phyloP scores from a whole-genome alignment of 2,113 vertebrate species.

The Eupsittula cactorum region DNA sequence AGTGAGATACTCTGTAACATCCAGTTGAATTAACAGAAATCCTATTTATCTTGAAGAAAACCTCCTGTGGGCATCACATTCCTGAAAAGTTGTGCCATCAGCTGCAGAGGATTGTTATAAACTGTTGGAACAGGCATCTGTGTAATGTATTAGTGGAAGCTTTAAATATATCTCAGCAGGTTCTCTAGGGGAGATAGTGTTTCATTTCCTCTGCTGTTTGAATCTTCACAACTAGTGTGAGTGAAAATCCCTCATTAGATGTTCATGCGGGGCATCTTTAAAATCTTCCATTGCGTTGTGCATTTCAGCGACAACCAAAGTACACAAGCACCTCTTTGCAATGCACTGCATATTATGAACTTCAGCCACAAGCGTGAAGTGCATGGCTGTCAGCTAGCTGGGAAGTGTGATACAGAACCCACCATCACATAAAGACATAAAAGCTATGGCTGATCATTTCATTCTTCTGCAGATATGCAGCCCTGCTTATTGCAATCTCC shows the following conservation, averaged over 20 bases:
- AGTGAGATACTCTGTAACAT: not conserved
- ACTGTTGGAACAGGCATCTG: not conserved
- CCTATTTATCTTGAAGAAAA: not conserved
- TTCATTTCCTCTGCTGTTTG: slow-evolving; percentile 17
- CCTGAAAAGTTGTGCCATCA: not conserved
- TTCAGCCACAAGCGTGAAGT: not conserved
- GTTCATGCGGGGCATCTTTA: not conserved
- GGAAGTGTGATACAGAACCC: not conserved
- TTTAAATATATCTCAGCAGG: not conserved
- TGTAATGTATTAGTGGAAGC: not conserved
- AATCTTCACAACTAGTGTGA: not conserved
- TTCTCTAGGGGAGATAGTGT: not conserved
- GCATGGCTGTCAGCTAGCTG: not conserved
- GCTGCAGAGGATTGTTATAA: not conserved
- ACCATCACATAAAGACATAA: not conserved
- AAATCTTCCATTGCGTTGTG: not conserved
- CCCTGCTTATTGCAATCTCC: not conserved
- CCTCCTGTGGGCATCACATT: not conserved
- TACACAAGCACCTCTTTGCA: not conserved
- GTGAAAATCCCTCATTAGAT: not conserved
- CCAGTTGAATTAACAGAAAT: not conserved
- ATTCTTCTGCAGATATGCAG: not conserved
- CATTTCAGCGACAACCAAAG: not conserved
- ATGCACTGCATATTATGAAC: accelerated
- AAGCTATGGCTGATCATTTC: not conserved